Conservation (phyloP, 2,113 vertebrate species). For the Pao palembangensis region DNA sequence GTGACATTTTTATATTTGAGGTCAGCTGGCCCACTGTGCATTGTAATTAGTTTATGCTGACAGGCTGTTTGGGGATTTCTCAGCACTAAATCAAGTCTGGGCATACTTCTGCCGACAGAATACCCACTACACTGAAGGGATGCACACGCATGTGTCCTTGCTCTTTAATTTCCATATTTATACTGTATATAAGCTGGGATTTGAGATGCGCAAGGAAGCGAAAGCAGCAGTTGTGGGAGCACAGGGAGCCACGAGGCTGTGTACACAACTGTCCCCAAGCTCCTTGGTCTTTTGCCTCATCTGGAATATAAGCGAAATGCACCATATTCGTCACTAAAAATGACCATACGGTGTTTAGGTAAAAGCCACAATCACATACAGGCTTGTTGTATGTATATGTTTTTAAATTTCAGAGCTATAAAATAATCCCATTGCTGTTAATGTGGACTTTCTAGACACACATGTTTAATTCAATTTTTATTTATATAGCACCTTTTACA, state of each 20-base stretch:
- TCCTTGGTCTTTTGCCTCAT: slow-evolving; percentile 29
- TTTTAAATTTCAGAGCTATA: too few species aligned
- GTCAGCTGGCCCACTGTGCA: slow-evolving; percentile 44
- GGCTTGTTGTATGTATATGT: too few species aligned
- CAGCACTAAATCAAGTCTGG: slow-evolving; percentile 6
- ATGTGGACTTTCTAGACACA: too few species aligned
- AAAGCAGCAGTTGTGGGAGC: slow-evolving; percentile 33
- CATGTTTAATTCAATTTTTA: too few species aligned
- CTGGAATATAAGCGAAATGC: slow-evolving; percentile 30
- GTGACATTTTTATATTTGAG: slow-evolving; percentile 60
- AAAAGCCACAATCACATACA: too few species aligned
- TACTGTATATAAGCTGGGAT: slow-evolving; percentile 12
- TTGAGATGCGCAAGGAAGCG: slow-evolving; percentile 18
- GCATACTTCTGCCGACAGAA: not conserved
- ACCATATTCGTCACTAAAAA: too few species aligned
- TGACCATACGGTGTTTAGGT: too few species aligned
- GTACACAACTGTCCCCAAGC: slow-evolving; percentile 46
- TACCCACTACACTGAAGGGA: not conserved
- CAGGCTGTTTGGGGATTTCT: slow-evolving; percentile 47
- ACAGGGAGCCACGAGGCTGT: slow-evolving; percentile 21
- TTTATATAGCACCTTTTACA: too few species aligned
- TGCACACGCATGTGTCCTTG: slow-evolving; percentile 1
- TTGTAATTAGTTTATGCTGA: slow-evolving; percentile 65
- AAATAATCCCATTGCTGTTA: too few species aligned
- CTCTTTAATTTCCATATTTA: slow-evolving; percentile 52